Evolutionary conservation across 2,797 vertebrate species (phyloP), one percentile per base, ranked within the genome.

Genomic region (Myripristis murdjan): DNA sequence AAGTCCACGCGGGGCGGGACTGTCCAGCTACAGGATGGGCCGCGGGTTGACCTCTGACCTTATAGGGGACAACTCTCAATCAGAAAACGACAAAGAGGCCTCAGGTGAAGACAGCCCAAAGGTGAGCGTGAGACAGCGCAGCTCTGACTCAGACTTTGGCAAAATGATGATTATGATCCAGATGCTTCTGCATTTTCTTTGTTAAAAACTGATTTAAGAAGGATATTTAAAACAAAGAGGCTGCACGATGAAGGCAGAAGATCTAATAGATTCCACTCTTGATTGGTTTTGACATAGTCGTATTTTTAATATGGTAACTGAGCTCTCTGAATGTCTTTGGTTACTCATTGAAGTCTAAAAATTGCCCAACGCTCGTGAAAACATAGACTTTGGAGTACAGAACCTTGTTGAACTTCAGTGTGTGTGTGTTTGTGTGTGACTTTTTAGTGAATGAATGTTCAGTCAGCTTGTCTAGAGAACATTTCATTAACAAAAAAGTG

Each of bases 61-160:
- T 70, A 97, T 98, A 87, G 95, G 97, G 73, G 97, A 99, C 86
- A 97, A 93, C 90, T 96, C 97, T 1, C 97, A 98, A 77, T 96
- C 96, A 10, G 98, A 99, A 88, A 98, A 98, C 9, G 97, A 99
- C 91, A 99, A 99, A 92, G 97, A 99, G 74, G 96, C 97, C 61
- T 99, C 98, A 0, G 97, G 96, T 77, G 98, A 97, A 94, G 97
- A 99, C 89, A 98, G 98, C 88, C 98, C 98, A 75, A 99, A 99
- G 96, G 98, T 98, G 91, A 92, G 82, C 64, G 61, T 0, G 7
- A 2, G 58, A 12, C 39, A 2, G 9, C 18, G 0, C 1, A 4
- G 22, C 12, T 35, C 44, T 1, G 37, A 23, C 22, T 18, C 1
- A 54, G 24, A 70, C 22, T 12, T 6, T 16, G 16, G 9, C 2